phyloP scores from a whole-genome alignment of 2,797 vertebrate genomes.

The Discoglossus pictus region DNA sequence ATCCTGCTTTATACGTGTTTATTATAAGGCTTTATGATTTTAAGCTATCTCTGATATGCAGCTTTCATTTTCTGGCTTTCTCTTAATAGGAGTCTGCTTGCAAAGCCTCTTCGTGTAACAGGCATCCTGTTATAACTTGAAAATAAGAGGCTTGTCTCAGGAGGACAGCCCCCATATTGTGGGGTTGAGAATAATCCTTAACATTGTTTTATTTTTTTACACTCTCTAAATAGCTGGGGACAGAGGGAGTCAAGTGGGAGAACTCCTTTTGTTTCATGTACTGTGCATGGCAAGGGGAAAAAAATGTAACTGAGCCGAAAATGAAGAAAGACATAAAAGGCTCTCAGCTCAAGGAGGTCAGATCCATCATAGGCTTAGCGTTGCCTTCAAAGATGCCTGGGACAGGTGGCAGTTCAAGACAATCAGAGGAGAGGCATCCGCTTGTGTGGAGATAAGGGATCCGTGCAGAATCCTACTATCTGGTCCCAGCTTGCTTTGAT shows the following conservation, averaged over 20 bases:
- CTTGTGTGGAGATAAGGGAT: conserved; percentile 92
- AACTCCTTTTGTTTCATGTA: conserved; percentile 79
- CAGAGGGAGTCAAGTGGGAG: conserved; percentile 73
- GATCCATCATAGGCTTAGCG: conserved; percentile 94
- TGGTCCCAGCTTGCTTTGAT: conserved; percentile 88
- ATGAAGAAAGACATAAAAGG: conserved; percentile 98
- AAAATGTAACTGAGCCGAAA: conserved; percentile 91
- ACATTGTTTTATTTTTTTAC: conserved; percentile 69
- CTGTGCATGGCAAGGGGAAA: conserved; percentile 66
- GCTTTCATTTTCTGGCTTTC: conserved; percentile 70
- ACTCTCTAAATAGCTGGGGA: conserved; percentile 72
- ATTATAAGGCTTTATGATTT: conserved; percentile 62
- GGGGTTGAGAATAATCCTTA: conserved; percentile 71
- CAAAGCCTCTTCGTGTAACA: conserved; percentile 61
- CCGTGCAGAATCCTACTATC: conserved; percentile 81
- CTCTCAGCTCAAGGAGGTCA: conserved; percentile 95
- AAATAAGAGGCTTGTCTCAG: conserved; percentile 76
- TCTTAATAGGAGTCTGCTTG: conserved; percentile 62
- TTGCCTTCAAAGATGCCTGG: conserved; percentile 98
- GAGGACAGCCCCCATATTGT: conserved; percentile 68
- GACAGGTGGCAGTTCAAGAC: conserved; percentile 99
- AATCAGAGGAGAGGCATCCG: conserved; percentile 90
- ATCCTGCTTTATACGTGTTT: conserved; percentile 59
- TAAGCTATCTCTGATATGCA: conserved; percentile 72
- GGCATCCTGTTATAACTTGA: conserved; percentile 66